Conservation (phyloP, 2,888 invertebrate genomes). For the Operophtera brumata region DNA sequence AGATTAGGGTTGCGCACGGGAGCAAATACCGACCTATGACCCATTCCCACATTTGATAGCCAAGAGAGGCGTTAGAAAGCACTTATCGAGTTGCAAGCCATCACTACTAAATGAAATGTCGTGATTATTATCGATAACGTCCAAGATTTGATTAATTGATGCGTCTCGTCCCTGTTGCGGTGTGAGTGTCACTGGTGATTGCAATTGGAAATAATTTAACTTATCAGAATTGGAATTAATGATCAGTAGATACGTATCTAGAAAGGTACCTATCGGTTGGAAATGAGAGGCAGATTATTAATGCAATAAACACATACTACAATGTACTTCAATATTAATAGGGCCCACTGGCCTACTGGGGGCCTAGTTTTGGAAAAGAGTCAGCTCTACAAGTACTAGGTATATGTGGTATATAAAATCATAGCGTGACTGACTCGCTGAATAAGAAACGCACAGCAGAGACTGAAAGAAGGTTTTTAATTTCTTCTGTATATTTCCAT, state of each 20-base stretch:
- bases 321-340: too few relatives aligned
- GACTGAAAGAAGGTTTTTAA: too few relatives aligned
- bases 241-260: not conserved
- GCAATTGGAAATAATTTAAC: conserved; percentile 3
- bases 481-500: too few relatives aligned
- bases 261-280: not conserved
- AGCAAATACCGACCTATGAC: conserved; percentile 65
- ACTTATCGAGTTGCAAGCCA: conserved; percentile 44
- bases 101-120: conserved; percentile 55
- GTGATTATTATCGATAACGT: conserved; percentile 65
- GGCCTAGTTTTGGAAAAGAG: too few relatives aligned
- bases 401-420: too few relatives aligned
- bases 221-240: conserved; percentile 7
- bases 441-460: too few relatives aligned
- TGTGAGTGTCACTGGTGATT: conserved; percentile 20
- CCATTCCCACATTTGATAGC: conserved; percentile 63
- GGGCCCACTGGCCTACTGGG: too few relatives aligned
- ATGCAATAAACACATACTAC: too few relatives aligned
- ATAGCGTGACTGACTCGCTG: too few relatives aligned
- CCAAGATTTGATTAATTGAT: conserved; percentile 58
- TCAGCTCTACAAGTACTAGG: too few relatives aligned
- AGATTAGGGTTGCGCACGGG: conserved; percentile 49
- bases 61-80: conserved; percentile 66
- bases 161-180: conserved; percentile 35
- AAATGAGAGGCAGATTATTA: not conserved